A percentile compares a stretch with the other conserved stretches of the same genome.
These are phyloP conservation scores for Crossaster papposus DNA, from an alignment of 53 echinoderm and acorn worm species.

Conservation along the genomic window DNA sequence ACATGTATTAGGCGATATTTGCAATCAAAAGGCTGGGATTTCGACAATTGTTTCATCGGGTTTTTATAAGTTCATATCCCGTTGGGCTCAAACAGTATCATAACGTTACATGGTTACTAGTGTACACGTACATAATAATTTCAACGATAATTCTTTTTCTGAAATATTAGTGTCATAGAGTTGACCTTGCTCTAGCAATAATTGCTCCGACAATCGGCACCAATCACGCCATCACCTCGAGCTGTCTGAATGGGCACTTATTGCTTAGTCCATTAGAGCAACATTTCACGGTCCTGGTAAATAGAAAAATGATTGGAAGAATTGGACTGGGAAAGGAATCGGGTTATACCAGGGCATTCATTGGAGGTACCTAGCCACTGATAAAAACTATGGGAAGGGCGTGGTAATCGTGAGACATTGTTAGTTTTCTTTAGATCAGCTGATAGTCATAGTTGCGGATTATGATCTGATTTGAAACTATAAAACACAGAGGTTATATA, in stretches of 20 bases:
- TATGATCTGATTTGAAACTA: no score
- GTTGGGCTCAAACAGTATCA: neutral
- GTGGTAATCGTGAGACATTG: no score
- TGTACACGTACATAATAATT: neutral
- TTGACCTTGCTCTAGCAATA: neutral
- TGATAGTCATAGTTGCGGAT: no score
- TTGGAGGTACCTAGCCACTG: neutral
- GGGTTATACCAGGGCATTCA: neutral
- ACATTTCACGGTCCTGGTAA: neutral
- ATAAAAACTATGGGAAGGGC: no score
- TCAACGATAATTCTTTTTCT: neutral
- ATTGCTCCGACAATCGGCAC: neutral
- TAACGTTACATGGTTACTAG: neutral
- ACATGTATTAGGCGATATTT: no score
- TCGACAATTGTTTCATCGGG: no score
- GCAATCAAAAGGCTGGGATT: no score
- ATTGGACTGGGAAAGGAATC: neutral
- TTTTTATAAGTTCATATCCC: neutral
- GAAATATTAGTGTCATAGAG: neutral
- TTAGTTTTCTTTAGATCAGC: no score
- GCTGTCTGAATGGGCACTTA: constrained; percentile 29
- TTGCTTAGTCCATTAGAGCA: neutral
- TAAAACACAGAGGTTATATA: no score
- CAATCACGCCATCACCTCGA: neutral
- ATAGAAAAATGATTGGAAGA: neutral